phyloP scores from a whole-genome alignment of 1,140 invertebrate species.

The Bombyx mori region ASM3026992v2 NC_085119.1:8153501-8154000 shows the following conservation, averaged over 20 bases:
- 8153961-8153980: no score
- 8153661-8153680: slow-evolving; percentile 19
- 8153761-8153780: not conserved
- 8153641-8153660: slow-evolving; percentile 14
- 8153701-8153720: slow-evolving; percentile 19
- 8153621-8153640: slow-evolving; percentile 3
- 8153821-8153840: not conserved
- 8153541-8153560: slow-evolving; percentile 1
- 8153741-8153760: slow-evolving; percentile 19
- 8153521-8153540: not conserved
- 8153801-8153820: not conserved
- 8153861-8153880: no score
- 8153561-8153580: slow-evolving; percentile 9
- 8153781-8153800: not conserved
- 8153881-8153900: no score
- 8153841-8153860: no score
- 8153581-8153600: slow-evolving; percentile 14
- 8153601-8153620: slow-evolving; percentile 21
- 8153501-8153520: not conserved
- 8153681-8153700: slow-evolving; percentile 16
- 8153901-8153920: no score
- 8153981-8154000: no score
- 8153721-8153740: slow-evolving; percentile 1
- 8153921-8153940: no score
- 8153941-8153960: no score